Conservation (phyloP, 2,888 invertebrate genomes). For the Phoenoteleia sp. region DNA sequence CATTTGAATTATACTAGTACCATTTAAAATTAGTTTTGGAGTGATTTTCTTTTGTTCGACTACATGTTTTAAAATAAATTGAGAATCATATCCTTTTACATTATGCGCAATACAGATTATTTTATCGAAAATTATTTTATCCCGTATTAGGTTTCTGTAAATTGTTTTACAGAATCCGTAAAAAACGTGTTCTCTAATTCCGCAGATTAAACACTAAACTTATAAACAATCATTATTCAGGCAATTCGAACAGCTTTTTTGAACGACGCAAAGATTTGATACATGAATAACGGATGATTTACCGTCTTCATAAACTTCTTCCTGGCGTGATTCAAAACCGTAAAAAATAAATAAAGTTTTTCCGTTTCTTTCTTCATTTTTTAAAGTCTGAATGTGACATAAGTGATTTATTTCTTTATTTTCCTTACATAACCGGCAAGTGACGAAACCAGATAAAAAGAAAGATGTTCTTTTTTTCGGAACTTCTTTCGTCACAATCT, state of each 20-base stretch:
- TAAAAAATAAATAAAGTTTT: neutral
- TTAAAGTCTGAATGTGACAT: neutral
- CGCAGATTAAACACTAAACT: neutral
- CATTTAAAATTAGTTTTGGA: slow-evolving; percentile 73
- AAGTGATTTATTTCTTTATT: neutral
- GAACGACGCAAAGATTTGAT: slow-evolving; percentile 15
- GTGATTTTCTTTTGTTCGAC: neutral
- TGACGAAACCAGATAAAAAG: too few relatives aligned
- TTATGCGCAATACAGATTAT: slow-evolving; percentile 65
- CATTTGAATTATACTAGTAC: slow-evolving; percentile 68
- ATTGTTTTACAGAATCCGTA: slow-evolving; percentile 38
- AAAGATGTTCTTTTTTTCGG: too few relatives aligned
- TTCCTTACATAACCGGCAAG: too few relatives aligned
- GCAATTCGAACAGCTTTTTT: slow-evolving; percentile 6
- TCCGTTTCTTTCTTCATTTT: neutral
- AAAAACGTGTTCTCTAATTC: slow-evolving; percentile 48
- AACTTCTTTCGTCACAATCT: too few relatives aligned
- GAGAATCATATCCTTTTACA: slow-evolving; percentile 26
- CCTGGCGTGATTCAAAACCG: slow-evolving; percentile 33
- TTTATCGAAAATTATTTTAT: slow-evolving; percentile 14
- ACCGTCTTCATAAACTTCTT: neutral
- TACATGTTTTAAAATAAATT: slow-evolving; percentile 20
- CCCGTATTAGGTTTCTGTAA: slow-evolving; percentile 40
- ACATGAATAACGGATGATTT: neutral
- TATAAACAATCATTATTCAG: neutral